Base-by-base conservation (phyloP, 2,888 invertebrate genomes). In the Trisateles emortualis region DNA sequence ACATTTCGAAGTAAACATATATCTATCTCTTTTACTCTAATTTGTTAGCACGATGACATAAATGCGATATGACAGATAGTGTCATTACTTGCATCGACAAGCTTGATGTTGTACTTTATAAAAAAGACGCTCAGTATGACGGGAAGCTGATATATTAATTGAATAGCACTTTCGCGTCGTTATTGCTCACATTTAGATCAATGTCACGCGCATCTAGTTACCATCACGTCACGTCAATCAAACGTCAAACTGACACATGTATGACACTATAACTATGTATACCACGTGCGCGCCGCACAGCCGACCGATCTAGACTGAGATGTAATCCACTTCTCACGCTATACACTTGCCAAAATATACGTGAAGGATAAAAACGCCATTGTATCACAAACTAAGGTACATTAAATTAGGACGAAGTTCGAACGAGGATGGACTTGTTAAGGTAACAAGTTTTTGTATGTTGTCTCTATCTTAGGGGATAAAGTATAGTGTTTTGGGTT, bases 291-390 rank as follows among this genome's bases (percentile, higher is more conserved):
- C 79, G 73, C 79, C 73, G 77, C 74, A 59, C 84, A 81, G 72
- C 79, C 80, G 86, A 75, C 82, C 78, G 84, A 79, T 86, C 83
- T 86, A 85, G 84, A 89, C 87, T 90, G 88, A 85, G 79, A 83
- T 82, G 77, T 78, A 82, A 77, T 78, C 74, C 74, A 78, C 77
- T 78, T 77, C 77, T 77, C 76, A 75, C 78, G 73, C 62, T 76
- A 68, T 75, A 75, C 72, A 73, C 78, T 84, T 81, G 79, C 76
- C 81, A 81, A 86, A 87, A 84, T 79, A 79, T 71, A 74, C 77
- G 76, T 65, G 59, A 73, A 79, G 78, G 74, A 83, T 81, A 81
- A 84, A 85, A 85, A 81, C 78, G 70, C 76, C 80, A 80, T 83
- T 79, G 81, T 79, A 79, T 76, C 74, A 76, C 76, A 83, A 84